Evolutionary conservation across 1,140 invertebrate species (phyloP).

Genomic region (Paraescarpia echinospica): DNA sequence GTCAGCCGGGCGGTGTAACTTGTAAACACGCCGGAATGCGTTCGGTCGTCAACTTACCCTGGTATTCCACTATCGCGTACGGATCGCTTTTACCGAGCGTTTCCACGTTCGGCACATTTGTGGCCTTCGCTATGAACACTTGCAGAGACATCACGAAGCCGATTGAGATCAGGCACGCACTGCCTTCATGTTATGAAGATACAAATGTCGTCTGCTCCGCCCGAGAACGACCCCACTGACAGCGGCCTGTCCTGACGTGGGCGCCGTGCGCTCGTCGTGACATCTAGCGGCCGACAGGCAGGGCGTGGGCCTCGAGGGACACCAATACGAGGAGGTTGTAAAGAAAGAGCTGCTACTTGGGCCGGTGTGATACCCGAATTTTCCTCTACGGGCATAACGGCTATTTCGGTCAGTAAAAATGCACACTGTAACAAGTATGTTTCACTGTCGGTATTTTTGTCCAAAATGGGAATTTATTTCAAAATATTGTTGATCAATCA

Average conservation of each 20-base stretch:
- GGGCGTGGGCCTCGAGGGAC: background rate
- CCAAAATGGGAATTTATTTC: too few relatives aligned
- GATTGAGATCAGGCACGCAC: background rate
- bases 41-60: constrained; percentile 44
- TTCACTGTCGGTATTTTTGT: too few relatives aligned
- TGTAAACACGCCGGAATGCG: background rate
- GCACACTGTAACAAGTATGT: too few relatives aligned
- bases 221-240: background rate
- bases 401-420: too few relatives aligned
- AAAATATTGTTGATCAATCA: too few relatives aligned
- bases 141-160: constrained; percentile 37
- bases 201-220: background rate
- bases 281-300: background rate
- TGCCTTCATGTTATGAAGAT: background rate
- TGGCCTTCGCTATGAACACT: constrained; percentile 45
- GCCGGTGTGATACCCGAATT: too few relatives aligned
- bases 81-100: constrained; percentile 55
- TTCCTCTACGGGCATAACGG: too few relatives aligned
- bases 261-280: background rate
- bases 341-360: too few relatives aligned
- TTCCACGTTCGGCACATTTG: constrained; percentile 54
- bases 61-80: constrained; percentile 47
- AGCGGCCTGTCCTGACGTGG: background rate
- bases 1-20: background rate
- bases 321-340: background rate